phyloP scores from a whole-genome alignment of 2,888 invertebrate species.

The Polymixis lichenea region DNA sequence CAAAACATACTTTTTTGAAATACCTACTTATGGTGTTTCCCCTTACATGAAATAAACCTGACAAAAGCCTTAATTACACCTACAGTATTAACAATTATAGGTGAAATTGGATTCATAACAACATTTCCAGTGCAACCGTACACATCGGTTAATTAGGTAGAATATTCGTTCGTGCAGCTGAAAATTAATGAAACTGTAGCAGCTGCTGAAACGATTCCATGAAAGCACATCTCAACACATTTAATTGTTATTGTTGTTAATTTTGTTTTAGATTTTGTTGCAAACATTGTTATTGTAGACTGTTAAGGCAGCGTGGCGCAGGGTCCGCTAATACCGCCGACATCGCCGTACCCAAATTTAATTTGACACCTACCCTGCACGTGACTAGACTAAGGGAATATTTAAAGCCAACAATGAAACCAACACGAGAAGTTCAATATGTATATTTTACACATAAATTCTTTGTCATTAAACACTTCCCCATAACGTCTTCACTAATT shows the following conservation, averaged over 20 bases:
- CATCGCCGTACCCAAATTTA: constrained; percentile 51
- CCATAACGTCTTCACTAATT: constrained; percentile 83
- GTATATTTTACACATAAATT: constrained; percentile 85
- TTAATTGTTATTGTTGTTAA: constrained; percentile 62
- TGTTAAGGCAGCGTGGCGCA: constrained; percentile 41
- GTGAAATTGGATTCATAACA: constrained; percentile 27
- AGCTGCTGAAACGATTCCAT: constrained; percentile 48
- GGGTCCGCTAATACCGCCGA: constrained; percentile 34
- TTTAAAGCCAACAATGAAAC: constrained; percentile 57
- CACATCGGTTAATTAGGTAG: constrained; percentile 52
- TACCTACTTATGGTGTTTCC: background rate
- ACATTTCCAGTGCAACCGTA: constrained; percentile 39
- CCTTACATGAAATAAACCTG: background rate
- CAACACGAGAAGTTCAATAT: constrained; percentile 70
- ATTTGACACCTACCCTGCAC: constrained; percentile 55
- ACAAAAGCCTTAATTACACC: constrained; percentile 7
- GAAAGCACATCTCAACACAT: constrained; percentile 45
- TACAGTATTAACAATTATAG: background rate
- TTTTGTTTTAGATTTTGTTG: constrained; percentile 64
- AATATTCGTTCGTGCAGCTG: constrained; percentile 44
- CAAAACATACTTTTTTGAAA: background rate
- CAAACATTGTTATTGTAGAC: constrained; percentile 44
- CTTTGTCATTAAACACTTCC: constrained; percentile 86
- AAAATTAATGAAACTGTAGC: constrained; percentile 58
- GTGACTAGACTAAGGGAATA: constrained; percentile 47